Conservation (phyloP, 2,113 vertebrate genomes). For the Hyla sarda region DNA sequence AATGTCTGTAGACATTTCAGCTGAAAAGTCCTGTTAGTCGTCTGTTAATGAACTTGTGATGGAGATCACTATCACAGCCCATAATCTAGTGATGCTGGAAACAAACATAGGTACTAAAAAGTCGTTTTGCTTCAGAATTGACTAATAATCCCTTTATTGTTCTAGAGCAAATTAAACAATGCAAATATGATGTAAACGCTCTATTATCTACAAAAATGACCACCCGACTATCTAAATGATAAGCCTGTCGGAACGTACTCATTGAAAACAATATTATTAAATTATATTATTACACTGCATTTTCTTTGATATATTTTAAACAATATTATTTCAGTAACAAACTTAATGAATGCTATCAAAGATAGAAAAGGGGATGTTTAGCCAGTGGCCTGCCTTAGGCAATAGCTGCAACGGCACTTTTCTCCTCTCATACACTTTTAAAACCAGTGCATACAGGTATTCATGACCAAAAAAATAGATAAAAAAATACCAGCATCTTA, state of each 20-base stretch:
- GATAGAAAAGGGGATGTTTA: neutral
- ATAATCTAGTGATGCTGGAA: neutral
- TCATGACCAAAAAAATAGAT: neutral
- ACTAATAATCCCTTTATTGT: no score
- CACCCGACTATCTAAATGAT: neutral
- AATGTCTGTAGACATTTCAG: conserved; percentile 5
- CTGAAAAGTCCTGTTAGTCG: neutral
- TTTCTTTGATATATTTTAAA: neutral
- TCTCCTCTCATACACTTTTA: neutral
- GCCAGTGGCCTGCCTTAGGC: neutral
- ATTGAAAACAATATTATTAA: no score
- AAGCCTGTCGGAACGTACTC: neutral
- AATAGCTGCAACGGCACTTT: neutral
- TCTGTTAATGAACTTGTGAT: neutral
- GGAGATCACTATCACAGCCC: neutral
- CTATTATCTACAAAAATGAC: neutral
- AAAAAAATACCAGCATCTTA: neutral
- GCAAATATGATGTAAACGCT: neutral
- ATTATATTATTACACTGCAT: neutral
- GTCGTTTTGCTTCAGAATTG: neutral
- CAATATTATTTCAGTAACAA: neutral
- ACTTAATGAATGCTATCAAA: neutral
- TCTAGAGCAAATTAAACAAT: neutral
- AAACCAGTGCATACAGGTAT: neutral
- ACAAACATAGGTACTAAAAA: neutral